Conservation (phyloP, 2,113 vertebrate species). For the Miniopterus natalensis region DNA sequence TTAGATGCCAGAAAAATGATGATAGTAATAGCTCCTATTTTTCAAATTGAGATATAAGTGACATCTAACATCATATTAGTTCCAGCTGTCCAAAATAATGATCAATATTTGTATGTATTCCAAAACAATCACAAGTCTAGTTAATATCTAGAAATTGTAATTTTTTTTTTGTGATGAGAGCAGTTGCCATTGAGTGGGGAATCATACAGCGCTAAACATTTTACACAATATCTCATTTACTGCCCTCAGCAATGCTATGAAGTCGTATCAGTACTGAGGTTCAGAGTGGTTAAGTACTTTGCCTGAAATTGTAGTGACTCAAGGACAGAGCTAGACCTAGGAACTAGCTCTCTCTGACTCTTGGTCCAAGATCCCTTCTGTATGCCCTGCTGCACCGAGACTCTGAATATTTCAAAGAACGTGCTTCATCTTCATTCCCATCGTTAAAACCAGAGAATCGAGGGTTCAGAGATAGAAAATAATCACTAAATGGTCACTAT, state of each 20-base stretch:
- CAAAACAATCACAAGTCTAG: not conserved
- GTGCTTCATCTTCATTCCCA: constrained; percentile 38
- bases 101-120: not conserved
- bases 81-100: not conserved
- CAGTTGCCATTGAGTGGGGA: not conserved
- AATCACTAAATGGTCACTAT: not conserved
- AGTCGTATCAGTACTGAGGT: not conserved
- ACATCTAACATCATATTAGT: not conserved
- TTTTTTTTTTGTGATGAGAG: not conserved
- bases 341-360: not conserved
- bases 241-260: not conserved
- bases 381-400: not conserved
- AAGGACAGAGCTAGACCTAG: not conserved
- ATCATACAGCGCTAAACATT: not conserved
- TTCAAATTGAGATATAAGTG: not conserved
- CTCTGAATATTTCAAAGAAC: not conserved
- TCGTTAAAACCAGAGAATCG: constrained; percentile 35
- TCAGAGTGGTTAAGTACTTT: not conserved
- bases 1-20: not conserved
- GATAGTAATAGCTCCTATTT: not conserved
- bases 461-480: constrained; percentile 39
- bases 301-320: not conserved
- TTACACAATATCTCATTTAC: not conserved
- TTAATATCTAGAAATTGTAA: not conserved
- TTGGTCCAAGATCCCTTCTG: not conserved